These are phyloP conservation scores for Zingel zingel DNA, from an alignment of 2,113 vertebrate genomes.

Conservation along the genomic window DNA sequence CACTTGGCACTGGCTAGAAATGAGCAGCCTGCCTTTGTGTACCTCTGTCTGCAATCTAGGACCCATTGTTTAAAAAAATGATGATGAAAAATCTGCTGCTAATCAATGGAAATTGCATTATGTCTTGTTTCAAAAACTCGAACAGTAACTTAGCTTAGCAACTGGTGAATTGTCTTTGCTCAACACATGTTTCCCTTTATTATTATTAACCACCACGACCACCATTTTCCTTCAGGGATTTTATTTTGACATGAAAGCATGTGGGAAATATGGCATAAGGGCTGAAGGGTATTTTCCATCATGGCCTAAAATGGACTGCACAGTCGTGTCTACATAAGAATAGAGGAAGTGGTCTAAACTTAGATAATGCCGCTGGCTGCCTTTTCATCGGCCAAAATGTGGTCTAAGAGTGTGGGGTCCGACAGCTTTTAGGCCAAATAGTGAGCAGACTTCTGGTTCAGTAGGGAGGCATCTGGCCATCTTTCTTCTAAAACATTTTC, in stretches of 20 bases:
- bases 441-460: not conserved
- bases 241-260: slow-evolving; percentile 50
- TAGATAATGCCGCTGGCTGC: slow-evolving; percentile 44
- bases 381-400: slow-evolving; percentile 41
- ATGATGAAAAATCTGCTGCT: not conserved
- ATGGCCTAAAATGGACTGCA: slow-evolving; percentile 59
- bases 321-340: slow-evolving; percentile 50
- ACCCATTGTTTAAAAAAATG: not conserved
- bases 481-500: not conserved
- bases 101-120: not conserved
- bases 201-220: slow-evolving; percentile 39
- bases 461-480: not conserved
- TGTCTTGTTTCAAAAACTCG: not conserved
- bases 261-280: slow-evolving; percentile 66
- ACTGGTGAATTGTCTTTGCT: slow-evolving; percentile 22
- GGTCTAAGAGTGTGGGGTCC: slow-evolving; percentile 1
- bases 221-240: slow-evolving; percentile 49
- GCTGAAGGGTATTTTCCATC: slow-evolving; percentile 75
- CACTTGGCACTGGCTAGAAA: not conserved
- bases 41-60: not conserved
- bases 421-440: slow-evolving; percentile 23
- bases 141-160: not conserved
- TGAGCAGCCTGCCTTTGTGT: not conserved
- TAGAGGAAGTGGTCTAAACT: slow-evolving; percentile 78
- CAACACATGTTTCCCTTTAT: slow-evolving; percentile 45